Base-by-base conservation (phyloP, 2,888 invertebrate genomes). In the Sericinus montela region DNA sequence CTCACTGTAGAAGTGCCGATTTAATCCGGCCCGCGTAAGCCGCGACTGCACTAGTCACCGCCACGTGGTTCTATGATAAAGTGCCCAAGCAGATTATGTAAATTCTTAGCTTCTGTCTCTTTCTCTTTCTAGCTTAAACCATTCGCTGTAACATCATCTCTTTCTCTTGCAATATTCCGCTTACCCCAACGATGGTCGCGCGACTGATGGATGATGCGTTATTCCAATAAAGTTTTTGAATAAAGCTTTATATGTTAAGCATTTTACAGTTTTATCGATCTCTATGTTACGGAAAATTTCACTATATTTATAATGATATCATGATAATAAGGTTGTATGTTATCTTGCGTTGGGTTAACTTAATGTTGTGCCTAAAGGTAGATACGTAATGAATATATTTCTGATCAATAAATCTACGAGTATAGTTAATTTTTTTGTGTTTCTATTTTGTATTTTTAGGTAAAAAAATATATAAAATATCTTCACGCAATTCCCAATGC, bases 1-100 rank as follows among this genome's bases (percentile, higher is more conserved):
- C 67, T 74, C 67, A 63, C 9, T 57, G 60, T 61, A 56, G 71
- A 73, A 69, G 71, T 70, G 70, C 63, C 70, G 76, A 76, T 81
- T 80, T 80, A 86, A 85, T 82, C 76, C 79, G 60, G 64, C 63
- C 39, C 64, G 67, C 77, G 76, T 86, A 87, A 85, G 84, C 87
- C 84, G 73, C 77, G 71, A 81, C 69, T 88, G 88, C 87, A 86
- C 82, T 86, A 87, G 88, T 87, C 88, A 88, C 81, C 79, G 80
- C 84, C 88, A 88, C 88, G 88, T 88, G 88, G 85, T 87, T 79
- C 85, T 78, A 86, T 88, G 87, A 88, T 87, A 87, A 88, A 88
- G 85, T 88, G 72, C 87, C 80, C 79, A 66, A 75, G 73, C 82
- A 86, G 88, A 87, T 88, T 88, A 88, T 88, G 88, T 87, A 88